phyloP scores from a whole-genome alignment of 1,140 invertebrate species.

The Leptoteleia sp. region DNA sequence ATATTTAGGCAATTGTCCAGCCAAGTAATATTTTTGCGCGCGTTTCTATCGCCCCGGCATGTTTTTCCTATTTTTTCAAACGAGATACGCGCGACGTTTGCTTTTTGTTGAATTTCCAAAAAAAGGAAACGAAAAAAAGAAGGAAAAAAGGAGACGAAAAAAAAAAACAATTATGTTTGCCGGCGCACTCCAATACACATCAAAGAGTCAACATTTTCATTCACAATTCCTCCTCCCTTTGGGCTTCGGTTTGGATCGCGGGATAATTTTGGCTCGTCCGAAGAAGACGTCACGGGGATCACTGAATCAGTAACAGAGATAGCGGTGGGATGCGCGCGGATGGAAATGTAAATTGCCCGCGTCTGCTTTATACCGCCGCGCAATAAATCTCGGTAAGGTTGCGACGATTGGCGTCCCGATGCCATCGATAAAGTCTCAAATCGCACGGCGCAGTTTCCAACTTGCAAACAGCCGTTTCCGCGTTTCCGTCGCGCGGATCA shows the following conservation, averaged over 20 bases:
- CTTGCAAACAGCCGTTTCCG: slow-evolving; percentile 14
- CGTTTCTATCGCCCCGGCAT: neutral
- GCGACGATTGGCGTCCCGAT: slow-evolving; percentile 73
- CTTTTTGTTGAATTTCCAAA: neutral
- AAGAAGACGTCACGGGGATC: slow-evolving; percentile 43
- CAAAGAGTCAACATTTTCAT: neutral
- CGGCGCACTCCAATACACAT: neutral
- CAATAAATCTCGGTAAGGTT: slow-evolving; percentile 75
- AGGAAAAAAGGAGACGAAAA: too few species aligned
- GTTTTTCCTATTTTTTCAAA: neutral
- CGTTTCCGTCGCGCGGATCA: neutral
- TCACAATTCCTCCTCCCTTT: neutral
- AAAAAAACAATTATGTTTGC: too few species aligned
- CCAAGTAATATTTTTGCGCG: neutral
- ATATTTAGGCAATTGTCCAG: slow-evolving; percentile 4
- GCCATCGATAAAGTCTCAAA: slow-evolving; percentile 70
- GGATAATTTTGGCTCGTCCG: slow-evolving; percentile 26
- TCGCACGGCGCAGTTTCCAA: slow-evolving; percentile 51
- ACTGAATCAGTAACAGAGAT: slow-evolving; percentile 20
- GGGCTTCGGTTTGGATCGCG: neutral
- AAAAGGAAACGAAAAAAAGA: too few species aligned
- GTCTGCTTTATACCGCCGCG: slow-evolving; percentile 70
- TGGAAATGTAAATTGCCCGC: slow-evolving; percentile 76
- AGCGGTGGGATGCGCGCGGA: slow-evolving; percentile 45
- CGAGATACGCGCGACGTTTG: neutral